Percentiles rank a stretch among this genome's conserved stretches.
Evolutionary conservation across 2,113 vertebrate species (phyloP).

Genomic region (Procavia capensis): DNA sequence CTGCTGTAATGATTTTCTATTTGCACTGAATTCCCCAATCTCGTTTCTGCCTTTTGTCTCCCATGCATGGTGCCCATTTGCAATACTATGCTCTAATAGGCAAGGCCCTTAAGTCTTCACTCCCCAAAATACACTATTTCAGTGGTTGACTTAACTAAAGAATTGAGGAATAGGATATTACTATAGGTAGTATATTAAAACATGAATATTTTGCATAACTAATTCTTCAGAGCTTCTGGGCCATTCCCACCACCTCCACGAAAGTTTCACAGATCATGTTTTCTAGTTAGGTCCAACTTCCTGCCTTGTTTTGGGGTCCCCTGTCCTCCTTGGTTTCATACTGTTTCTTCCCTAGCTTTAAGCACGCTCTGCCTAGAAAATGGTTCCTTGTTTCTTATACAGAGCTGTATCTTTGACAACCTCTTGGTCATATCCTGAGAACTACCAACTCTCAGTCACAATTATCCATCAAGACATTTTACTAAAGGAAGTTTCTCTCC

Average conservation of each 20-base stretch:
- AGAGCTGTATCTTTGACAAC: background rate
- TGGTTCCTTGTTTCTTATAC: background rate
- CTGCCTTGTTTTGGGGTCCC: background rate
- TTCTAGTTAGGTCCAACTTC: background rate
- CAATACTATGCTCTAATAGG: background rate
- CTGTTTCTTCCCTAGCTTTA: background rate
- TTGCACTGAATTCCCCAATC: background rate
- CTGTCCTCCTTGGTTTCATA: constrained; percentile 11
- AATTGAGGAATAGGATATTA: background rate
- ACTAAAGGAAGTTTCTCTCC: background rate
- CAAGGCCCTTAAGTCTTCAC: background rate
- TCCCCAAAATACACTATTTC: background rate
- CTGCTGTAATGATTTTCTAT: background rate
- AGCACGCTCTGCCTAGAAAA: background rate
- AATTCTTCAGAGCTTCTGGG: background rate
- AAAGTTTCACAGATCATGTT: background rate
- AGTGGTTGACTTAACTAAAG: background rate
- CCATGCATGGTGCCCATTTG: too few relatives aligned
- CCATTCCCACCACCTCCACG: background rate
- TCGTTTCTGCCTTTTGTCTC: background rate
- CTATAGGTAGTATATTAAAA: background rate
- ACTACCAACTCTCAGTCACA: background rate
- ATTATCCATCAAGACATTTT: background rate
- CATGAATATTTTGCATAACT: background rate
- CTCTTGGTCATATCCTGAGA: background rate